Evolutionary conservation across 2,797 vertebrate species (phyloP), one percentile per base, ranked within the genome.

Genomic region (Nothura maculosa): DNA sequence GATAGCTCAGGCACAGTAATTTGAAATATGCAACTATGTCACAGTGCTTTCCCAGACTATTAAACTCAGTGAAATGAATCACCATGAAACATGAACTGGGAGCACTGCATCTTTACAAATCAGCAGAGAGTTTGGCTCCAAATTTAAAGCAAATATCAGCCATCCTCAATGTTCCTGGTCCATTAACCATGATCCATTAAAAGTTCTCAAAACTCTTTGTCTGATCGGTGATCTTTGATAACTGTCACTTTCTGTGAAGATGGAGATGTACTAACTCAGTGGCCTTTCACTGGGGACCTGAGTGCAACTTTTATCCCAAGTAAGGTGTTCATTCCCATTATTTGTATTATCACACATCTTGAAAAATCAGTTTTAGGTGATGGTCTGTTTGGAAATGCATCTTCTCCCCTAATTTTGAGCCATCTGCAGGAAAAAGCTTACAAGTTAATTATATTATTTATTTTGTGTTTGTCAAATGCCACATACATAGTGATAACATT

Each of bases 31-130:
- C 40, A 88, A 13, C 62, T n/a, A 27, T 87, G 45, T 82, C 78
- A 66, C 57, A 10, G 43, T 64, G 70, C 47, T 87, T 89, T 78
- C 50, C 82, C 83, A 74, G 60, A 70, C 54, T 90, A 52, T 81
- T 95, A 63, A 87, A 94, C 20, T 91, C 78, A 25, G 57, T 86
- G 91, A 89, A 92, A 92, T 70, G 17, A 91, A 85, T 95, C 84
- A 94, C 34, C 58, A 7, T 81, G 64, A 87, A 89, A 28, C 6
- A n/a, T 87, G 60, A 14, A 14, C 79, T 76, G 82, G 61, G 72
- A 86, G 72, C 18, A 20, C 58, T 84, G 43, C 4, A 75, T 93
- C 80, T 90, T 89, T 36, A 38, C 85, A 72, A 93, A 75, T 92
- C 74, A 92, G 3, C 55, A 17, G 34, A 62, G 50, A 93, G 10